Evolutionary conservation across 2,113 vertebrate genomes (phyloP), one percentile per base, ranked within the genome.

Genomic region (Scomber colias): DNA sequence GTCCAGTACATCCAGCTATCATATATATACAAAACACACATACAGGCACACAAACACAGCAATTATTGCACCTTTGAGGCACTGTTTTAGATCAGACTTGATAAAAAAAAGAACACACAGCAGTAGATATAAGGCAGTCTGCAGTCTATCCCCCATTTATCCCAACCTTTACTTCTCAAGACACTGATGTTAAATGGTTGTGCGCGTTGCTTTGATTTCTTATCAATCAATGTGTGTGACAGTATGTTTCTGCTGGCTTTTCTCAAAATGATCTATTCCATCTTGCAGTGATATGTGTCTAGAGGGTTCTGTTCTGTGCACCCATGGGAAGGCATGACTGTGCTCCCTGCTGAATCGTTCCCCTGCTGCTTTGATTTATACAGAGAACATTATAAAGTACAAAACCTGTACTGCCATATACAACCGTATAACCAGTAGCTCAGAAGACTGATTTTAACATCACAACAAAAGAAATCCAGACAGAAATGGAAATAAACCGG

Each of bases 1-100:
- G 98, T 99, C 98, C 98, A 99, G 72, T 99, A 99, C 98, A 99
- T 99, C 98, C 97, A 99, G 64, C 98, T 99, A 81, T 13, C 78
- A 89, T 35, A 65, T n/a, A 65, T n/a, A 85, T 1, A 63, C 16
- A 77, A 16, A 68, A 3, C 13, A 53, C 19, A 77, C 15, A 81
- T 4, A 15, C 11, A 55, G n/a, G 16, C 1, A 63, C 46, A 63
- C 14, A 63, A 35, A 76, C 31, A 76, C 5, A 80, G 45, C 35
- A 62, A 35, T 67, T 19, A 78, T 19, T n/a, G 13, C 51, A 69
- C 7, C 11, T 17, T 40, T 35, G 55, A 75, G 13, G 61, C 27
- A 21, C 12, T 15, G 17, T 31, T 61, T 56, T 13, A 12, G 24
- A 55, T 54, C 46, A 57, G 27, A 16, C 21, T 14, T 67, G 53